Percentiles rank a stretch among this genome's conserved stretches.
Evolutionary conservation across 2,797 vertebrate genomes (phyloP).

Genomic region (Liparis tanakae): DNA sequence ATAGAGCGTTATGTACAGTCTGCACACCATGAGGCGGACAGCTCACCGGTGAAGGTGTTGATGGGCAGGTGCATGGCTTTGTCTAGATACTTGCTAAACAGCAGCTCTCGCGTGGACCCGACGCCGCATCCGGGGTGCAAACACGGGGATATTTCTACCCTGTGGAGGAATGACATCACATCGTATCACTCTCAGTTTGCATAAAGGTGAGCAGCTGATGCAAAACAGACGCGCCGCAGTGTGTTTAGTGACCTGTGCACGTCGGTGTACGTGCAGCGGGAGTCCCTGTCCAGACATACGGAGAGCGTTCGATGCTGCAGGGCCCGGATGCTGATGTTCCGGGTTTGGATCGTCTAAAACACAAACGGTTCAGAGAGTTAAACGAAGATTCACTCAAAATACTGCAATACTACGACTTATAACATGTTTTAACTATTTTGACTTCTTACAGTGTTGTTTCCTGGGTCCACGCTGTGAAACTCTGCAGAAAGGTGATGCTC

Average conservation of each 20-base stretch:
- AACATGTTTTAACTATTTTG: too few species aligned
- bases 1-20: background rate
- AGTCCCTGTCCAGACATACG: slow-evolving; percentile 87
- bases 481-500: slow-evolving; percentile 78
- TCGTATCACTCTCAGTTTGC: background rate
- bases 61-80: slow-evolving; percentile 87
- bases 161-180: slow-evolving; percentile 46
- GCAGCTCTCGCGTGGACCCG: slow-evolving; percentile 65
- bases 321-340: slow-evolving; percentile 79
- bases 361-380: background rate
- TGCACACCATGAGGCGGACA: background rate
- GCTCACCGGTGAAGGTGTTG: slow-evolving; percentile 87
- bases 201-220: background rate
- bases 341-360: slow-evolving; percentile 80
- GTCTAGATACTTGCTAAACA: slow-evolving; percentile 75
- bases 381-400: background rate
- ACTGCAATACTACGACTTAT: background rate
- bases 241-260: slow-evolving; percentile 82
- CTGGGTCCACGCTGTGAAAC: slow-evolving; percentile 78
- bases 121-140: slow-evolving; percentile 84
- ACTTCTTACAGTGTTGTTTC: slow-evolving; percentile 24
- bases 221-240: background rate
- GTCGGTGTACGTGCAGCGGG: slow-evolving; percentile 80
- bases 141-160: slow-evolving; percentile 86
- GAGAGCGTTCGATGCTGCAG: slow-evolving; percentile 83